A percentile compares a stretch with the other conserved stretches of the same genome.
These are phyloP conservation scores for Agapornis canus DNA, from an alignment of 2,797 vertebrate genomes.

Conservation along the genomic window DNA sequence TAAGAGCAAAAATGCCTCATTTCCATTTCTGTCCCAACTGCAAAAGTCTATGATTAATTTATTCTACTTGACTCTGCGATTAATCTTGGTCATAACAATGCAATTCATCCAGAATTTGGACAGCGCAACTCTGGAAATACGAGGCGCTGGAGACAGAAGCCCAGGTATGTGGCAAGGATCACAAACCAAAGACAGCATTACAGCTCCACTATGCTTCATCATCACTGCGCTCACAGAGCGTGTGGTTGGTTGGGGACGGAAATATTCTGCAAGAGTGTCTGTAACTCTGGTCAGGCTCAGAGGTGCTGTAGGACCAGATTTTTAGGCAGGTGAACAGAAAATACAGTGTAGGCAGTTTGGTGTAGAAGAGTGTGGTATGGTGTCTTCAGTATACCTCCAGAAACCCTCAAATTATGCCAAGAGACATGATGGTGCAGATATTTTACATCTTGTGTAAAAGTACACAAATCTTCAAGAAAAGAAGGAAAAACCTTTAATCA, in stretches of 20 bases:
- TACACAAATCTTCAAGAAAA: neutral
- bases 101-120: neutral
- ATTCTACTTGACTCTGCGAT: neutral
- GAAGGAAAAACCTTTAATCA: neutral
- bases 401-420: neutral
- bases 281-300: neutral
- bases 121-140: neutral
- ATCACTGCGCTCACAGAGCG: neutral
- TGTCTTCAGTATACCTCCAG: neutral
- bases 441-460: neutral
- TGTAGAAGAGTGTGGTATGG: neutral
- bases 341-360: neutral
- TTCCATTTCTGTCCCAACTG: neutral
- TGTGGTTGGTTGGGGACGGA: neutral
- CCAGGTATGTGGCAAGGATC: neutral
- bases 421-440: neutral
- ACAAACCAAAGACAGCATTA: neutral
- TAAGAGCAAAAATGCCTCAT: neutral
- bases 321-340: neutral
- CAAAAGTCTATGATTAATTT: neutral
- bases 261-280: neutral
- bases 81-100: neutral
- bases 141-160: neutral
- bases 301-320: neutral
- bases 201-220: neutral